Base-by-base conservation (phyloP, 2,888 invertebrate species). In the Schizotus pectinicornis region DNA sequence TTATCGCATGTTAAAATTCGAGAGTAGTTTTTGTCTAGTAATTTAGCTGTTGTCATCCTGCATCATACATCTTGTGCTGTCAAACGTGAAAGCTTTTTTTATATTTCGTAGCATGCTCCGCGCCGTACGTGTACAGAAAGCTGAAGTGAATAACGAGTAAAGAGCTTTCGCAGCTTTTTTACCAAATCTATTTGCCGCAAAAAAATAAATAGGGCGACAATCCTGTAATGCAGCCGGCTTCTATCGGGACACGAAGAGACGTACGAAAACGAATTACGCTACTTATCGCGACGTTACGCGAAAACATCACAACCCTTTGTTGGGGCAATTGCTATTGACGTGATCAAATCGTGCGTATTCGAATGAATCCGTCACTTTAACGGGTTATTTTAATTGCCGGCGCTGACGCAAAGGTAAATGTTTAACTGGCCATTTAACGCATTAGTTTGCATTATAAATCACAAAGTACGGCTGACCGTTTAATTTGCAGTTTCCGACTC, bases 1-100 rank as follows among this genome's bases (percentile, higher is more conserved):
- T 37, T 37, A 37, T 35, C 35, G 53, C 22, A 22, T 53, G 54
- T 57, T 51, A 46, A 57, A 60, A 46, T 59, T 47, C 43, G 48
- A 35, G 32, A 52, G 39, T 52, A 56, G 52, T 60, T 60, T 60
- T 60, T 60, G 38, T 60, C 52, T 60, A 56, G 48, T 56, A 56
- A 56, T 60, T 56, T 56, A 56, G 60, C 52, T 60, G 64, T 64
- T 66, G 64, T 64, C 62, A 57, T 63, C 59, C 56, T 32, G 39
- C 54, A 52, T 59, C 61, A 64, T 66, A 60, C 58, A 66, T 66
- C 63, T 64, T 63, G 53, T 14, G 62, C 61, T 63, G 66, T 66
- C 64, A 60, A 66, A 66, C 58, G 58, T 53, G 54, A 64, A 61
- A 57, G 61, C 61, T 61, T 59, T 64, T 65, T 66, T 62, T 56